These are phyloP conservation scores for Ciconia maguari DNA, from an alignment of 2,113 vertebrate genomes.

Conservation along the genomic window DNA sequence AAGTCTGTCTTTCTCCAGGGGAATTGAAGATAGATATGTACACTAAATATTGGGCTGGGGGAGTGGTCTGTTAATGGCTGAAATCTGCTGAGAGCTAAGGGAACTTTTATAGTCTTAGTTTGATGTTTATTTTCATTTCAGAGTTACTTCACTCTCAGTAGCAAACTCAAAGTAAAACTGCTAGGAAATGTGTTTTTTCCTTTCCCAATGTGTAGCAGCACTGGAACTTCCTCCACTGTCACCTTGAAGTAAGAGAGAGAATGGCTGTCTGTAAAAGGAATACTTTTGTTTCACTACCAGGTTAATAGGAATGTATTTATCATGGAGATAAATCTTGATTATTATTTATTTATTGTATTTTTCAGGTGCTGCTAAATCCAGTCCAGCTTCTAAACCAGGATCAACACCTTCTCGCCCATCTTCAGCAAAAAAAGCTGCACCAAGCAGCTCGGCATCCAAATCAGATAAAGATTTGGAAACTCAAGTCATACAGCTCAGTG, in stretches of 20 bases:
- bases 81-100: neutral
- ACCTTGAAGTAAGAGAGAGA: neutral
- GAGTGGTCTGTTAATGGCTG: accelerated
- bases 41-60: neutral
- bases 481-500: conserved; percentile 94
- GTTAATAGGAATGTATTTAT: neutral
- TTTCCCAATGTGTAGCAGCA: neutral
- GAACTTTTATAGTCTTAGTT: neutral
- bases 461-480: conserved; percentile 97
- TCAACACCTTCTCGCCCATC: conserved; percentile 94
- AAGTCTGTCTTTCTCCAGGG: neutral
- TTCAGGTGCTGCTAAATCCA: conserved; percentile 90
- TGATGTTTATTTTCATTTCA: neutral
- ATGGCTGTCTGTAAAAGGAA: neutral
- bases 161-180: neutral
- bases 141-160: neutral
- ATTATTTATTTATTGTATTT: neutral
- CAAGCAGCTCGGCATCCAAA: conserved; percentile 81
- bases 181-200: neutral
- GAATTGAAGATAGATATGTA: neutral
- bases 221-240: neutral
- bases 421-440: conserved; percentile 92
- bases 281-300: neutral
- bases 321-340: neutral
- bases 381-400: conserved; percentile 89